Base-by-base conservation (phyloP, 2,113 vertebrate species). In the Ctenomys sociabilis region DNA sequence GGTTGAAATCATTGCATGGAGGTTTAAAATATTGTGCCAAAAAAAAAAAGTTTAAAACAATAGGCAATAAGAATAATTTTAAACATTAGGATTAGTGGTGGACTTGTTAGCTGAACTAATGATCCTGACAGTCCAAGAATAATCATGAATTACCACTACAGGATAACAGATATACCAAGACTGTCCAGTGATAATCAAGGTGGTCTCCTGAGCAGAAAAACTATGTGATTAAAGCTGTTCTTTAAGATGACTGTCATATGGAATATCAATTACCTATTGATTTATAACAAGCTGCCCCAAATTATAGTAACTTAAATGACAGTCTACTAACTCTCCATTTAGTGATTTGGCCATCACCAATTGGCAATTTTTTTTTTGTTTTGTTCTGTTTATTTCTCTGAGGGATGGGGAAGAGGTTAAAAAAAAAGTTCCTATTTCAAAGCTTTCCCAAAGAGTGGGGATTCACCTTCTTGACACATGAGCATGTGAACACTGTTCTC, bases 31-130 rank as follows among this genome's bases (percentile, higher is more conserved):
- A 40, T 26, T n/a, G 78, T 75, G 32, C 19, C 45, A 77, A 77
- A 95, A 83, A 45, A n/a, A n/a, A n/a, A n/a, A n/a, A 57, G 30
- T 57, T 95, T 86, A 75, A 80, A 63, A 54, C 43, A 80, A 43
- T 7, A 64, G 35, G 26, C 13, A 75, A 26, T 21, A 73, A 35
- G 24, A 86, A 75, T 49, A 19, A 91, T 87, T 87, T 86, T 90
- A 26, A 91, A 40, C 45, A 83, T 16, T 32, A 82, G 45, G 19
- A 40, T 72, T 30, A 81, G 17, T 10, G 43, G 4, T 73, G n/a
- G 70, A 57, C 54, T 90, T 86, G 43, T 78, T 54, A 45, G 21
- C 63, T 64, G 35, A 73, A 89, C 17, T 49, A 88, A 26, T 45
- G 59, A 45, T 77, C 61, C 45, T 61, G 11, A 77, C 12, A 66